phyloP scores from a whole-genome alignment of 2,113 vertebrate species.

The Corythoichthys haematopterus region DNA sequence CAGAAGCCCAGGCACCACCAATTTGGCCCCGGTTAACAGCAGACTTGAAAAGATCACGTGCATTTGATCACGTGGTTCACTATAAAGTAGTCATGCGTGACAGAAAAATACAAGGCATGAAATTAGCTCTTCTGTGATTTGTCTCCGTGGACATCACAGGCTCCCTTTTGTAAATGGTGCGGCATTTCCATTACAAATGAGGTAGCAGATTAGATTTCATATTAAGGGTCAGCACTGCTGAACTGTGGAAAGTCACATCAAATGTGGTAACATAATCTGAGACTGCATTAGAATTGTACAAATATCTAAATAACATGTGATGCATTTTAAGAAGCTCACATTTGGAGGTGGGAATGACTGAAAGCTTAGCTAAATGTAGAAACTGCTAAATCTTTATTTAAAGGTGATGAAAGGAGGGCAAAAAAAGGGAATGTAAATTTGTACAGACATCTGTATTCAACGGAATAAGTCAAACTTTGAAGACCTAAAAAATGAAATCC shows the following conservation, averaged over 20 bases:
- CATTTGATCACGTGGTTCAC: slow-evolving; percentile 40
- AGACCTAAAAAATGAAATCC: too few species aligned
- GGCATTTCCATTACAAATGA: slow-evolving; percentile 42
- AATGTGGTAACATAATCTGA: slow-evolving; percentile 22
- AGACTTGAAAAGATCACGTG: slow-evolving; percentile 37
- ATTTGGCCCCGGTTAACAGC: slow-evolving; percentile 4
- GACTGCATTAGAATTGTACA: neutral
- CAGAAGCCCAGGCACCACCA: slow-evolving; percentile 21
- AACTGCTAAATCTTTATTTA: neutral
- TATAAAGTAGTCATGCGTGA: slow-evolving; percentile 57
- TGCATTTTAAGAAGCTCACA: slow-evolving; percentile 20
- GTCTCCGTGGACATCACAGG: slow-evolving; percentile 28
- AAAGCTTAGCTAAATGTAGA: neutral
- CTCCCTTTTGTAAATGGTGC: slow-evolving; percentile 33
- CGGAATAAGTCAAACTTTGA: too few species aligned
- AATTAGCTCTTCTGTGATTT: slow-evolving; percentile 63
- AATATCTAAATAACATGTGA: slow-evolving; percentile 2
- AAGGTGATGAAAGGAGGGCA: too few species aligned
- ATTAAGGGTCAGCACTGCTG: slow-evolving; percentile 30
- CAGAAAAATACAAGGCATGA: slow-evolving; percentile 63
- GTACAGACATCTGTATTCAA: neutral
- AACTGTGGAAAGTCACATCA: slow-evolving; percentile 10
- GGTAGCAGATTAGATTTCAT: slow-evolving; percentile 36
- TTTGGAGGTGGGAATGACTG: slow-evolving; percentile 12
- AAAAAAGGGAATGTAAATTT: too few species aligned